These are phyloP conservation scores for Tenthredo amoena DNA, from an alignment of 2,888 invertebrate species.

Conservation along the genomic window DNA sequence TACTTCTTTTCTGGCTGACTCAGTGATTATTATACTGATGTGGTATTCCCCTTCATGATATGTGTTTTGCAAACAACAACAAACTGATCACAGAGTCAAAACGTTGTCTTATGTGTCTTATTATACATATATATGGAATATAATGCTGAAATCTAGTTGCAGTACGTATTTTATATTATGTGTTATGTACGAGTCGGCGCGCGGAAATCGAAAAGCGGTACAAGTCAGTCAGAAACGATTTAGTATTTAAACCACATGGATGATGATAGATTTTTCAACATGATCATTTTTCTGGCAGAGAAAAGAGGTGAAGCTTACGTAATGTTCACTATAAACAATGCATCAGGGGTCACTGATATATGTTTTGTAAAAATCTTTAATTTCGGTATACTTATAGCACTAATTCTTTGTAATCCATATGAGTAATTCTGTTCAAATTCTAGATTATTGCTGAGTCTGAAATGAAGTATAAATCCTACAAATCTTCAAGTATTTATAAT, in stretches of 20 bases:
- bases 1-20: neutral
- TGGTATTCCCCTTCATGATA: too few species aligned
- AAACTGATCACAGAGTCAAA: neutral
- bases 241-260: neutral
- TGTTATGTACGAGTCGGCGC: constrained; percentile 19
- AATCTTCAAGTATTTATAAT: too few species aligned
- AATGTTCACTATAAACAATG: neutral
- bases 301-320: neutral
- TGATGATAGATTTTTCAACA: neutral
- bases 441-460: too few species aligned
- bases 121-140: neutral
- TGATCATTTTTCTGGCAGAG: neutral
- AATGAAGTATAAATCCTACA: too few species aligned
- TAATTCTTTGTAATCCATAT: too few species aligned
- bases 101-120: neutral
- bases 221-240: neutral
- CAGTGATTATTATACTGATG: neutral
- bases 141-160: constrained; percentile 19
- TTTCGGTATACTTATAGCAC: too few species aligned
- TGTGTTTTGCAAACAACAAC: neutral
- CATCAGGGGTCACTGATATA: too few species aligned
- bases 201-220: neutral
- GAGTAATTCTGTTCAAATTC: too few species aligned
- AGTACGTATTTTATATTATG: neutral
- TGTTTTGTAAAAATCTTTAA: too few species aligned